Evolutionary conservation across 2,113 vertebrate genomes (phyloP), one percentile per base, ranked within the genome.

Genomic region (Anguilla rostrata): DNA sequence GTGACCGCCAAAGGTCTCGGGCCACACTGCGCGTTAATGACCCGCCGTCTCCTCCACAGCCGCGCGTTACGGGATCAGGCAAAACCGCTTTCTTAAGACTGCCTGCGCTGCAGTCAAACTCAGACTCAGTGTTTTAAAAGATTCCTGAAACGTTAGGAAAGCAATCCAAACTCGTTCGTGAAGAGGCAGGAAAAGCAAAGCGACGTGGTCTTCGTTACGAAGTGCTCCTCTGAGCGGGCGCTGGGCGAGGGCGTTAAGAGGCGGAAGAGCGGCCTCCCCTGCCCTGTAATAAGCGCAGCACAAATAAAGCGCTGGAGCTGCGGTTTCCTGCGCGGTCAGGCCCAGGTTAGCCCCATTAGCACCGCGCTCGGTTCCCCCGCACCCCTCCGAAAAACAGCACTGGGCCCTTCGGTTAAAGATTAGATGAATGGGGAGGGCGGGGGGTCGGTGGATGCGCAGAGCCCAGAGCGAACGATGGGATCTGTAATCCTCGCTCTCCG

Each of bases 331-430:
- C 34, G 40, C 6, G 8, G 78, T n/a, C 46, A 41, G 84, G 20
- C 29, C 34, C 39, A 20, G 49, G 53, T 41, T 81, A 41, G 49
- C 15, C 49, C 46, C 78, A 81, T 85, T 85, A 85, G 49, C 84
- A 20, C 14, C 1, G 39, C 20, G 78, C 7, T 3, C 78, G 12
- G 53, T 71, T 39, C 6, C 18, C 40, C 75, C 29, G 16, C 5
- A 34, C 34, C 34, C 46, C 40, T 40, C 71, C 29, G 75, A 39
- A 39, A 46, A 85, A 79, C 75, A 43, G 83, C 60, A 15, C 11
- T 78, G 60, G 53, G 40, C 39, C 46, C 20, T 60, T 46, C n/a
- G 78, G 53, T 78, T 85, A 26, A 46, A 78, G 39, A 53, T 0
- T 34, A 40, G 46, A 78, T 57, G 14, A 85, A 41, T n/a, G 34